A percentile compares a stretch with the other conserved stretches of the same genome.
phyloP scores from a whole-genome alignment of 2,888 invertebrate species.

The Electrophaes corylata region DNA sequence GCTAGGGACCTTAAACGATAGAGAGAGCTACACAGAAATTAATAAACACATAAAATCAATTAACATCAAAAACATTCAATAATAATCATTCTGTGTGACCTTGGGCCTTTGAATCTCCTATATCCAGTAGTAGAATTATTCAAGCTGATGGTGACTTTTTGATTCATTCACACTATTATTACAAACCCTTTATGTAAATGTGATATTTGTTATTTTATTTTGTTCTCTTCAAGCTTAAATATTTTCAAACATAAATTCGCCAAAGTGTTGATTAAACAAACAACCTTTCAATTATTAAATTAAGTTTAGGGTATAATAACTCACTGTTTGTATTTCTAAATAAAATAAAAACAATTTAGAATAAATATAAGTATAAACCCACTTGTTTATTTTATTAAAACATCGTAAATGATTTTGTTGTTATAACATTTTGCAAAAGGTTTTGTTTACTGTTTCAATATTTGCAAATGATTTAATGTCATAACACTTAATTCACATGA shows the following conservation, averaged over 20 bases:
- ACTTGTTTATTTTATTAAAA: conserved; percentile 4
- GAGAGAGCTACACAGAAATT: no score
- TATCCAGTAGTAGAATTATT: no score
- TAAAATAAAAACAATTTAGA: not conserved
- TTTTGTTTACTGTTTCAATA: not conserved
- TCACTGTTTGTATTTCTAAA: conserved; percentile 3
- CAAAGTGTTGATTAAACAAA: conserved; percentile 3
- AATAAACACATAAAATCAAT: no score
- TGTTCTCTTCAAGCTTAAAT: not conserved
- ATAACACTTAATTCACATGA: conserved; percentile 35
- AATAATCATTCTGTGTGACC: no score
- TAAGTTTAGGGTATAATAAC: conserved; percentile 6
- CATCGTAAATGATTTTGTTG: conserved; percentile 10
- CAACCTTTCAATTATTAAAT: conserved; percentile 8
- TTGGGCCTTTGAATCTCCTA: no score
- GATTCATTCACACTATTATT: no score
- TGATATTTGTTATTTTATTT: not conserved
- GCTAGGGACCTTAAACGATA: no score
- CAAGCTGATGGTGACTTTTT: no score
- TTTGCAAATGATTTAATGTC: conserved; percentile 16
- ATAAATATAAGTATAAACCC: not conserved
- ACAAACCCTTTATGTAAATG: not conserved
- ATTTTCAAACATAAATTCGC: not conserved
- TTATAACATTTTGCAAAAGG: conserved; percentile 8
- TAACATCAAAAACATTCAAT: no score